phyloP scores from a whole-genome alignment of 2,888 invertebrate species.

The Lysandra coridon region DNA sequence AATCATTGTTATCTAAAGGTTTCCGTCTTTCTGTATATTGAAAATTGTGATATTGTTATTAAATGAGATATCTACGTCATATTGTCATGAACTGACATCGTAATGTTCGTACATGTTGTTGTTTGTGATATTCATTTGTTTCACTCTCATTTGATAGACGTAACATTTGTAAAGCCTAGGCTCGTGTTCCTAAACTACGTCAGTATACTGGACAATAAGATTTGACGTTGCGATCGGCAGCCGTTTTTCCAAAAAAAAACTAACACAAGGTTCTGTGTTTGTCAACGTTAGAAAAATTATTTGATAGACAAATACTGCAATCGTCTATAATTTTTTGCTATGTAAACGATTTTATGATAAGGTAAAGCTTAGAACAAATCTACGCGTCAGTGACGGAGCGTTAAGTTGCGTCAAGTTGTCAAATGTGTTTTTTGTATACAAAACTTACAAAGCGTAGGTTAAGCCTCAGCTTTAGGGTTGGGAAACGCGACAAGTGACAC shows the following conservation, averaged over 20 bases:
- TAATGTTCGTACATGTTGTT: conserved; percentile 53
- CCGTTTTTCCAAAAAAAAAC: not conserved
- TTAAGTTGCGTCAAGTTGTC: no score
- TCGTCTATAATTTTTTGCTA: not conserved
- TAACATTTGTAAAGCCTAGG: conserved; percentile 13
- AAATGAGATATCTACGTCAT: conserved; percentile 60
- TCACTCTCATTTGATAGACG: conserved; percentile 25
- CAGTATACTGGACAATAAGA: not conserved
- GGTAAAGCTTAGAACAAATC: not conserved
- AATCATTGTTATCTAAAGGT: conserved; percentile 68
- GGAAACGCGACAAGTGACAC: no score
- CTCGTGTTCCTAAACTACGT: not conserved
- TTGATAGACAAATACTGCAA: not conserved
- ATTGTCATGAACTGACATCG: conserved; percentile 60
- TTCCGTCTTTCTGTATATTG: conserved; percentile 76
- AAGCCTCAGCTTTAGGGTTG: no score
- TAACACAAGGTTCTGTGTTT: not conserved
- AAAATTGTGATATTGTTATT: conserved; percentile 81
- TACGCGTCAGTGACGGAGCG: no score
- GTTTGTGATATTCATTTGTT: conserved; percentile 27
- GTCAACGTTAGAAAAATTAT: no score
- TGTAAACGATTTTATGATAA: not conserved
- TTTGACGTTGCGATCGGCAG: not conserved
- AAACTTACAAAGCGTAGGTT: no score
- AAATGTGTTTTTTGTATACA: no score